Evolutionary conservation across 1,140 invertebrate genomes (phyloP), one percentile per base, ranked within the genome.

Genomic region (Scaptomyza hsui): DNA sequence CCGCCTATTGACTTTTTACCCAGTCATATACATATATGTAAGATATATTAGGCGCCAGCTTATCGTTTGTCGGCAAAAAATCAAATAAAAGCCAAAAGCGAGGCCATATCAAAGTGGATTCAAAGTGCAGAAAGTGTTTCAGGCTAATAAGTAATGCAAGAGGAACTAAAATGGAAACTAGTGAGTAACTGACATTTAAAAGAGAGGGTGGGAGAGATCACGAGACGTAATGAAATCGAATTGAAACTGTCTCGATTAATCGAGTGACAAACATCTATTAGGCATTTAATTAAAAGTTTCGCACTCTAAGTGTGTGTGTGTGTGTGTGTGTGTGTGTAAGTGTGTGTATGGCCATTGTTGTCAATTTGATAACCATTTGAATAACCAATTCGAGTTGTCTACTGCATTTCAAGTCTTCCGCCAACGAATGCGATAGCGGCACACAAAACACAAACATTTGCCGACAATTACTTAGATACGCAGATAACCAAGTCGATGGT

Each of bases 181-280:
- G 19, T 52, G 29, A 13, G 3, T 6, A 32, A 52, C 32, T 32
- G n/a, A n/a, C n/a, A n/a, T n/a, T n/a, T n/a, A n/a, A 18, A 57
- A 16, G 21, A 44, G 41, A 26, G 19, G 16, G 26, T 12, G 12
- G 47, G 37, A 21, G 13, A 52, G 26, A 10, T 15, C 82, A 78
- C 74, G 70, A 64, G 72, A 75, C 75, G 26, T 39, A 69, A 68
- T 64, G 42, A 52, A 83, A 72, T 70, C 81, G 63, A 77, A 65
- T 0, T 13, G 6, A 21, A n/a, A 59, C 6, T 1, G 6, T 37
- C 75, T 81, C n/a, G n/a, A 71, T 85, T 86, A 80, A 81, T 86
- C 77, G 65, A 82, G 64, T 88, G 82, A 74, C 82, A 82, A 88
- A 88, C 82, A 82, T 88, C 82, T 88, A 88, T 88, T 88, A 88